Evolutionary conservation across 2,888 invertebrate species (phyloP).

Genomic region (Nomada fabriciana): DNA sequence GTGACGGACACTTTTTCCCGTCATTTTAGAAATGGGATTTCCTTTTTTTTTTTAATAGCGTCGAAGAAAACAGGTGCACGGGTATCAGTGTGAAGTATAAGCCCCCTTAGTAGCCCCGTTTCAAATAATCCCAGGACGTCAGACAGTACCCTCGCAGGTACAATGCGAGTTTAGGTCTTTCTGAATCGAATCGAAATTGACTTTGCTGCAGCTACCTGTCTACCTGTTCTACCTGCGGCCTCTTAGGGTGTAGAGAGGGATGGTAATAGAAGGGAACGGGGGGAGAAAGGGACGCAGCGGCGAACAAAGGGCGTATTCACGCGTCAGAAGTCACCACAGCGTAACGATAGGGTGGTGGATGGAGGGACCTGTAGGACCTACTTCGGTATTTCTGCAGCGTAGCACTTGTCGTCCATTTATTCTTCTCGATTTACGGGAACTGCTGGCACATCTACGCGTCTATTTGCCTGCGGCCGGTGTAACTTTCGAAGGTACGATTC

Average conservation of each 20-base stretch:
- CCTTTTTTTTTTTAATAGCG: not conserved
- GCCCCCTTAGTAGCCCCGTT: slow-evolving; percentile 9
- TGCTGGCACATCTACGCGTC: slow-evolving; percentile 13
- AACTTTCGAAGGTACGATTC: not conserved
- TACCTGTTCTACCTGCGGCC: slow-evolving; percentile 57
- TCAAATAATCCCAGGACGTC: slow-evolving; percentile 23
- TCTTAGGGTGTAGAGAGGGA: slow-evolving; percentile 57
- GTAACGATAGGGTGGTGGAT: slow-evolving; percentile 76
- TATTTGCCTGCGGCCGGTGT: not conserved
- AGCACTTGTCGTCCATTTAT: slow-evolving; percentile 70
- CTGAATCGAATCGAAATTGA: slow-evolving; percentile 67
- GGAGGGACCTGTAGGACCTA: slow-evolving; percentile 68
- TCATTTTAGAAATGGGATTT: too few relatives aligned
- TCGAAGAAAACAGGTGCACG: slow-evolving; percentile 34
- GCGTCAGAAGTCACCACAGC: slow-evolving; percentile 80
- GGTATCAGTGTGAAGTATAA: slow-evolving; percentile 12
- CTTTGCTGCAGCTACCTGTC: slow-evolving; percentile 67
- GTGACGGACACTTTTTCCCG: too few relatives aligned
- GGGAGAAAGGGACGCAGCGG: slow-evolving; percentile 41
- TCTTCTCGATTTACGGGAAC: slow-evolving; percentile 39
- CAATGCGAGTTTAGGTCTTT: slow-evolving; percentile 45
- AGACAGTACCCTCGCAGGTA: slow-evolving; percentile 13
- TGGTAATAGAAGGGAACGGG: slow-evolving; percentile 45
- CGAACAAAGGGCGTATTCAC: slow-evolving; percentile 78
- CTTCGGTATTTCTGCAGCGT: slow-evolving; percentile 67